Evolutionary conservation across 2,797 vertebrate genomes (phyloP).

Genomic region (Salmo trutta): DNA sequence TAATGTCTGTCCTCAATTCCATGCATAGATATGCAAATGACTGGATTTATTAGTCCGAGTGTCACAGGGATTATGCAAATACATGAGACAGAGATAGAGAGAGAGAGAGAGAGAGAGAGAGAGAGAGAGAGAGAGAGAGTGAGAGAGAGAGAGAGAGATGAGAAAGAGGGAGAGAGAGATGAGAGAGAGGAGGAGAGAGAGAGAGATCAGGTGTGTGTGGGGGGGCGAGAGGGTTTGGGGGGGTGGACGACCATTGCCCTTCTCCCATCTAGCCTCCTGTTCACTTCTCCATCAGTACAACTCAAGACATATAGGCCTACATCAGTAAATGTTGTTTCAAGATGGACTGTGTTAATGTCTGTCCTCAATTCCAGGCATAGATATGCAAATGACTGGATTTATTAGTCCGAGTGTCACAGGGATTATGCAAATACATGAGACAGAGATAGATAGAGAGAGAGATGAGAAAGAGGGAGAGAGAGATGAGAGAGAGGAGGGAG

Average conservation of each 20-base stretch:
- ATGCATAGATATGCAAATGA: slow-evolving; percentile 72
- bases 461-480: not conserved
- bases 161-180: too few relatives aligned
- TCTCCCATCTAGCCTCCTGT: not conserved
- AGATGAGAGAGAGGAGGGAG: too few relatives aligned
- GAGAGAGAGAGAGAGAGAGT: too few relatives aligned
- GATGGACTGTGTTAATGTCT: slow-evolving; percentile 44
- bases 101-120: not conserved
- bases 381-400: slow-evolving; percentile 73
- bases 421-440: slow-evolving; percentile 72
- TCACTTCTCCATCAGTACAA: not conserved
- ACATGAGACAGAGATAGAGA: slow-evolving; percentile 14
- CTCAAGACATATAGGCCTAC: not conserved
- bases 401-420: slow-evolving; percentile 71
- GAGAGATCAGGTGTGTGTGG: too few relatives aligned
- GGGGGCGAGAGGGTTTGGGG: not conserved
- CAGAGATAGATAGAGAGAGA: not conserved
- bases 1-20: slow-evolving; percentile 65
- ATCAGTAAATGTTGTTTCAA: not conserved
- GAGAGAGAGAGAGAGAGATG: too few relatives aligned
- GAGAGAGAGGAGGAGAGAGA: too few relatives aligned
- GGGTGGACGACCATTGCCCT: not conserved
- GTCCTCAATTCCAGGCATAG: slow-evolving; percentile 67
- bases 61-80: slow-evolving; percentile 77
- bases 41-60: slow-evolving; percentile 70